Percentiles rank a stretch among this genome's conserved stretches.
Conservation (phyloP, 1,140 invertebrate species). For the Apis laboriosa region DNA sequence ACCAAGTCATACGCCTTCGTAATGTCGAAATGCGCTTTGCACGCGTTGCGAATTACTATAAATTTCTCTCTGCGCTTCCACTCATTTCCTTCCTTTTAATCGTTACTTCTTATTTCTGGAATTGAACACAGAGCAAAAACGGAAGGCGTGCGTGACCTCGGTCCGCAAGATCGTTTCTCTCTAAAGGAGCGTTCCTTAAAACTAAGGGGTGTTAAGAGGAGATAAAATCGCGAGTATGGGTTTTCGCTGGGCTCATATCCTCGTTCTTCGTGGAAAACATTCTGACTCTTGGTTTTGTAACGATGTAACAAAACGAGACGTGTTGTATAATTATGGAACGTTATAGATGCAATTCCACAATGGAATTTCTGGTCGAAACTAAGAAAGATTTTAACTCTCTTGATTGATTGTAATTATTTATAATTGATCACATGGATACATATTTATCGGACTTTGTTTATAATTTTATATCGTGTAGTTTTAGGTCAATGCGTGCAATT, state of each 20-base stretch:
- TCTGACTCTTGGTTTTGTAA: neutral
- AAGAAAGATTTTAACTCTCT: conserved; percentile 7
- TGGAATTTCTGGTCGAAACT: conserved; percentile 22
- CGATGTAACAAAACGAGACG: conserved; percentile 5
- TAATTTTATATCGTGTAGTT: too few relatives aligned
- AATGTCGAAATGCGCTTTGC: neutral
- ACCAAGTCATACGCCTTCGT: neutral
- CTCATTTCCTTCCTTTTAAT: neutral
- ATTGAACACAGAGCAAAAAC: neutral
- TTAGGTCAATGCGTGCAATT: too few relatives aligned
- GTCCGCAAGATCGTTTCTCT: conserved; percentile 5
- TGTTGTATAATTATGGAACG: conserved; percentile 13
- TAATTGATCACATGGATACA: too few relatives aligned
- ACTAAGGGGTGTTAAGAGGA: conserved; percentile 11
- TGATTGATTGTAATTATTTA: neutral
- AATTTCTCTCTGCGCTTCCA: neutral
- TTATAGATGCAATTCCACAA: neutral
- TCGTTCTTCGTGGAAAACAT: conserved; percentile 21
- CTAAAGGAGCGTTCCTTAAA: conserved; percentile 2
- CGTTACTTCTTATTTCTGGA: conserved; percentile 15
- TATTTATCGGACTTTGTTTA: too few relatives aligned
- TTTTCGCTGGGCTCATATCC: conserved; percentile 1
- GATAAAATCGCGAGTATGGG: conserved; percentile 22
- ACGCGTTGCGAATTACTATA: neutral
- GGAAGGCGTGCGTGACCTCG: neutral